Conservation (phyloP, 2,888 invertebrate species). For the Diaphora mendica region DNA sequence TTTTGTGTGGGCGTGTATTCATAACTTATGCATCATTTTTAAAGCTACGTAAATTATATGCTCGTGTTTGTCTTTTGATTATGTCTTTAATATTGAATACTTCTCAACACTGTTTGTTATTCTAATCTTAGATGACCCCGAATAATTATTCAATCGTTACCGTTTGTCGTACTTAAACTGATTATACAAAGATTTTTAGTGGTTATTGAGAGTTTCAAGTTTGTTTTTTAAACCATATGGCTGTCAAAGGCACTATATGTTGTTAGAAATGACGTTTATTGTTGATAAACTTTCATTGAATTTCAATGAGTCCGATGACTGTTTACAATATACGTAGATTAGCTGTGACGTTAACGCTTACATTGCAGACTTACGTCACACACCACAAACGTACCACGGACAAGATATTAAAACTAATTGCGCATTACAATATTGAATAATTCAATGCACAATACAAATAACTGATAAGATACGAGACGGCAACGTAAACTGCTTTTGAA, state of each 20-base stretch:
- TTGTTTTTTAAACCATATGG: neutral
- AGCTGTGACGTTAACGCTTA: slow-evolving; percentile 31
- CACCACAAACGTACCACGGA: slow-evolving; percentile 36
- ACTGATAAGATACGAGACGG: slow-evolving; percentile 61
- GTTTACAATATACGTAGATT: slow-evolving; percentile 25
- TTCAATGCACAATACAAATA: slow-evolving; percentile 60
- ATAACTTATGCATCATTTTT: neutral
- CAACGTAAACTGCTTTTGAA: slow-evolving; percentile 18
- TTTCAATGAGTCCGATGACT: slow-evolving; percentile 20
- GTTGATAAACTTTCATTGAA: slow-evolving; percentile 24
- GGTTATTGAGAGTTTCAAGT: neutral
- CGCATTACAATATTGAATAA: slow-evolving; percentile 61
- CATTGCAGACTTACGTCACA: slow-evolving; percentile 11
- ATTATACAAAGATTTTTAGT: neutral
- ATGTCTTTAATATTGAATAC: slow-evolving; percentile 23
- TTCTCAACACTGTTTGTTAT: slow-evolving; percentile 25
- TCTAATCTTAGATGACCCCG: slow-evolving; percentile 51
- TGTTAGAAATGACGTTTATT: slow-evolving; percentile 11
- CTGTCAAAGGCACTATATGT: neutral
- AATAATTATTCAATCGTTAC: slow-evolving; percentile 41
- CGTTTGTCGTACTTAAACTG: slow-evolving; percentile 4
- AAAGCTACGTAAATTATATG: neutral
- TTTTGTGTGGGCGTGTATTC: slow-evolving; percentile 26
- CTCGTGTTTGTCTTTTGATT: slow-evolving; percentile 8
- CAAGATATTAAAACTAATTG: slow-evolving; percentile 54